A percentile compares a stretch with the other conserved stretches of the same genome.
Conservation (phyloP, 1,140 invertebrate species). For the Metaphire vulgaris region DNA sequence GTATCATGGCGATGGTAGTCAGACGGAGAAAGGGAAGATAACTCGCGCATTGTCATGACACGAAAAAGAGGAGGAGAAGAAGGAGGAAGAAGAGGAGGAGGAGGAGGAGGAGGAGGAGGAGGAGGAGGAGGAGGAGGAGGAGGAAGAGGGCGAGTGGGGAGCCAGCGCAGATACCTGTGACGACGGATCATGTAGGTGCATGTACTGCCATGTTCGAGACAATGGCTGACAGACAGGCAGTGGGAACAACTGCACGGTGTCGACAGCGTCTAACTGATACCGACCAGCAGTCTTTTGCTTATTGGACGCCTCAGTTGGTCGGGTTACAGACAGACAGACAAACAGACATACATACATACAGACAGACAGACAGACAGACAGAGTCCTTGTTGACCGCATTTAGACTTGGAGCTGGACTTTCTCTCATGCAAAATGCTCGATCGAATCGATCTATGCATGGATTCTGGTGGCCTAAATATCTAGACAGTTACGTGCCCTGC, state of each 20-base stretch:
- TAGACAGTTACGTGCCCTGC: too few relatives aligned
- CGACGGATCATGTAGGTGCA: too few relatives aligned
- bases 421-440: too few relatives aligned
- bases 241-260: background rate
- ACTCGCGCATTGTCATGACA: background rate
- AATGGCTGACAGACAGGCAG: background rate
- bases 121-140: background rate
- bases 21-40: background rate
- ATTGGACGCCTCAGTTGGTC: too few relatives aligned
- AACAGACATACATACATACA: background rate
- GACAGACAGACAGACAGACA: slow-evolving; percentile 1
- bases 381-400: too few relatives aligned
- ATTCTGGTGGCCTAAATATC: too few relatives aligned
- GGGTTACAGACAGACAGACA: background rate
- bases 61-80: background rate
- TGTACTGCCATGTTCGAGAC: too few relatives aligned
- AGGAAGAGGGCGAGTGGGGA: background rate
- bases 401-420: too few relatives aligned
- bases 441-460: too few relatives aligned
- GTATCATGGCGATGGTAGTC: background rate
- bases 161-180: too few relatives aligned
- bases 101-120: background rate
- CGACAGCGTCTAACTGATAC: too few relatives aligned
- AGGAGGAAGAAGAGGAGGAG: background rate
- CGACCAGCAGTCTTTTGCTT: too few relatives aligned